Conservation (phyloP, 2,113 vertebrate genomes). For the Hyaena hyaena region DNA sequence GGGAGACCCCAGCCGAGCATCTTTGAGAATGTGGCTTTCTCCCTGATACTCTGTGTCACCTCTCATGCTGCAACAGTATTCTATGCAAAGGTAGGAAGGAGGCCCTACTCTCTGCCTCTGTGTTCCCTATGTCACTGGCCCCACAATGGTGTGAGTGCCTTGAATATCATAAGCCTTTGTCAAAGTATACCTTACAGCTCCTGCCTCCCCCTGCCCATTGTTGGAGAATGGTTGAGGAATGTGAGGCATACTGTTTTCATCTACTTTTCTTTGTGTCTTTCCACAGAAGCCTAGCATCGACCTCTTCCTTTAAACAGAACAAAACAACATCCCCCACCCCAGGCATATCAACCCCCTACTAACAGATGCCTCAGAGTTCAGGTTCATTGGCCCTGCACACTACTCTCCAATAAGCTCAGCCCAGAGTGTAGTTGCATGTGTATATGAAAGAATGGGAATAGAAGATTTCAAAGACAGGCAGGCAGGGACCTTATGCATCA, state of each 20-base stretch:
- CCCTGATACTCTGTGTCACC: not conserved
- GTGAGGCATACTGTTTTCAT: not conserved
- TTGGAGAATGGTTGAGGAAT: not conserved
- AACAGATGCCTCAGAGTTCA: not conserved
- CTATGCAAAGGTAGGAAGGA: not conserved
- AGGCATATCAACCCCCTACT: not conserved
- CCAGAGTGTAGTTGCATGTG: not conserved
- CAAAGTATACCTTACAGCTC: not conserved
- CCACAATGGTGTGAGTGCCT: not conserved
- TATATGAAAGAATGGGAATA: not conserved
- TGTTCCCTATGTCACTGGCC: not conserved
- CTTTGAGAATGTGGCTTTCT: not conserved
- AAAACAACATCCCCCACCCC: not conserved
- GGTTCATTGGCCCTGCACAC: not conserved
- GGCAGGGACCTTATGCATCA: not conserved
- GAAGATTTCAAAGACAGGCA: not conserved
- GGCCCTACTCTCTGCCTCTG: not conserved
- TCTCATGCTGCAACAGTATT: not conserved
- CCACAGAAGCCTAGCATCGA: not conserved
- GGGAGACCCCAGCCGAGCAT: not conserved
- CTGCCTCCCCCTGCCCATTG: not conserved
- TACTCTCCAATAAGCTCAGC: not conserved
- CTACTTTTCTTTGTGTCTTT: conserved; percentile 18
- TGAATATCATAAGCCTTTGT: not conserved
- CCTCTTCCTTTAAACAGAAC: not conserved